Conservation (phyloP, 2,113 vertebrate genomes). For the Larimichthys crocea region DNA sequence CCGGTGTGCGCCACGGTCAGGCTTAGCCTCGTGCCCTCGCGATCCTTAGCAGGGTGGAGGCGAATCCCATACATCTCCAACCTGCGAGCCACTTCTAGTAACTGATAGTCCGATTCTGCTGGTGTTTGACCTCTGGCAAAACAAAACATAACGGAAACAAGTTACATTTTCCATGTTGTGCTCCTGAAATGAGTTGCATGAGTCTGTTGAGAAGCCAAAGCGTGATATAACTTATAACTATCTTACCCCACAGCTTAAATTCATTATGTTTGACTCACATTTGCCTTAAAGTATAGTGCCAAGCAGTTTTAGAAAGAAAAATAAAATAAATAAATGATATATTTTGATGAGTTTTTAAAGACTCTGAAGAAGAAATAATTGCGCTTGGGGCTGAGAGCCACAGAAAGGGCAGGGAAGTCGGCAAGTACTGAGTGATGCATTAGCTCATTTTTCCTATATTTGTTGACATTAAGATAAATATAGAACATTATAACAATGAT, state of each 20-base stretch:
- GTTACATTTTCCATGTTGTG: neutral
- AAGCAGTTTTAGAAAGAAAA: neutral
- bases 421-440: neutral
- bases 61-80: constrained; percentile 97
- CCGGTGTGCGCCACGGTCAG: constrained; percentile 94
- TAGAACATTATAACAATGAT: neutral
- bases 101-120: constrained; percentile 95
- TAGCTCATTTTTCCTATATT: neutral
- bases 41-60: constrained; percentile 95
- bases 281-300: neutral
- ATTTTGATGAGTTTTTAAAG: neutral
- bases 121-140: constrained; percentile 92
- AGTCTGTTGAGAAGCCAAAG: neutral
- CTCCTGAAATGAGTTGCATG: neutral
- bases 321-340: neutral
- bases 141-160: constrained; percentile 35
- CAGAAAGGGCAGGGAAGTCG: neutral
- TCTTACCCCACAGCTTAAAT: neutral
- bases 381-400: neutral
- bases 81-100: constrained; percentile 93
- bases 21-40: constrained; percentile 94
- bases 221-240: neutral
- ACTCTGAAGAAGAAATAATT: neutral
- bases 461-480: constrained; percentile 11
- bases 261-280: neutral